Evolutionary conservation across 2,113 vertebrate genomes (phyloP).

Genomic region (Gorilla gorilla): DNA sequence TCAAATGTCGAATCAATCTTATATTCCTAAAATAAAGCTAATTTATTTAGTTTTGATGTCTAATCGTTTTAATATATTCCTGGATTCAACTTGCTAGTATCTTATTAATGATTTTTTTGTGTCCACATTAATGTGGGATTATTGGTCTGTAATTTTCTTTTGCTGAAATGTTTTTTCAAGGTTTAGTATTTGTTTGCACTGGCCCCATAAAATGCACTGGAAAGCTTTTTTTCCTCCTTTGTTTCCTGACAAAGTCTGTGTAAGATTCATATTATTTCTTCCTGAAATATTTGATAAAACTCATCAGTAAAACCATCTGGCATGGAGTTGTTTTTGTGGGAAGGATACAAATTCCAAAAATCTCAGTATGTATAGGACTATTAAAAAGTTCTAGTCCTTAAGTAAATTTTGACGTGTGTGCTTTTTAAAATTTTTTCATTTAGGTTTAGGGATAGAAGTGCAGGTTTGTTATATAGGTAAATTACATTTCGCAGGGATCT

Average conservation of each 20-base stretch:
- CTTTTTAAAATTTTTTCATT: no score
- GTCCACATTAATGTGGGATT: background rate
- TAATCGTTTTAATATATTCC: no score
- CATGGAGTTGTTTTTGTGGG: background rate
- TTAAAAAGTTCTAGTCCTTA: background rate
- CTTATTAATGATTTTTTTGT: background rate
- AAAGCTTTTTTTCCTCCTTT: background rate
- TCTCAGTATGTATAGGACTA: background rate
- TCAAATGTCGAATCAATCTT: no score
- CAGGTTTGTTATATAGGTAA: no score
- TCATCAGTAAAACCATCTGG: background rate
- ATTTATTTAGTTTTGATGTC: no score
- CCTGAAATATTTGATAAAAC: background rate
- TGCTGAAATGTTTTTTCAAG: background rate
- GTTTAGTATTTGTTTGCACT: background rate
- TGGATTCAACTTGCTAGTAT: background rate
- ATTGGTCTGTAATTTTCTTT: background rate
- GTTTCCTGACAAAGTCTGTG: background rate
- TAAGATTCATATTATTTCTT: background rate
- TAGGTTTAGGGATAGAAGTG: no score
- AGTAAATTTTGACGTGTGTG: background rate
- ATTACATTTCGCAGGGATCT: no score
- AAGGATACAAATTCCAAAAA: background rate
- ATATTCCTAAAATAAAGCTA: no score
- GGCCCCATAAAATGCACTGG: background rate